Percentiles rank a stretch among this genome's conserved stretches.
These are phyloP conservation scores for Stenichneumon culpator DNA, from an alignment of 2,888 invertebrate genomes.

Conservation along the genomic window DNA sequence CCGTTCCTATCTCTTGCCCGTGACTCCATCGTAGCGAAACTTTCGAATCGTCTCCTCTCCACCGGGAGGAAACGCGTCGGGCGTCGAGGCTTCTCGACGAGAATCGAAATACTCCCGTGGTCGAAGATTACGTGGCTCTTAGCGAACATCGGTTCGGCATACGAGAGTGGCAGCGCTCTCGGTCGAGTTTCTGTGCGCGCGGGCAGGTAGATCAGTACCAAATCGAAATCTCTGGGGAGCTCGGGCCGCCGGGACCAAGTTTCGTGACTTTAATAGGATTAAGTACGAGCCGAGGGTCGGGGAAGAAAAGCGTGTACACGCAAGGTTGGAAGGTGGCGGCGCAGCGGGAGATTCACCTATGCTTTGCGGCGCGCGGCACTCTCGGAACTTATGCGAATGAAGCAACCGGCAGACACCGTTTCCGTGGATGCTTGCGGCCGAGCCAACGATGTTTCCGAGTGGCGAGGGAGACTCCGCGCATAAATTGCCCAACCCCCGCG, in stretches of 20 bases:
- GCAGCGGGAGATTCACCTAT: neutral
- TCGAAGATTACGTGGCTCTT: slow-evolving; percentile 54
- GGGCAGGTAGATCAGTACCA: slow-evolving; percentile 45
- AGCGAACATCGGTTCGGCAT: slow-evolving; percentile 37
- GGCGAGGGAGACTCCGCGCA: slow-evolving; percentile 46
- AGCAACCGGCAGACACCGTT: slow-evolving; percentile 65
- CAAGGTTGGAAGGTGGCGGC: neutral
- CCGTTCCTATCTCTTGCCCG: slow-evolving; percentile 8
- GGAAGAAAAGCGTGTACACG: slow-evolving; percentile 27
- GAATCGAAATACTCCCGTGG: slow-evolving; percentile 32
- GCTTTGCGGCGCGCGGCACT: neutral
- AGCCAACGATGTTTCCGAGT: slow-evolving; percentile 50
- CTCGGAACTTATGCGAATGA: slow-evolving; percentile 67
- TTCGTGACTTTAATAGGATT: slow-evolving; percentile 76
- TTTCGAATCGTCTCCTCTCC: slow-evolving; percentile 28
- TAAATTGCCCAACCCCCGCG: slow-evolving; percentile 38
- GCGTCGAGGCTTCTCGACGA: neutral
- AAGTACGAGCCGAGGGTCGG: slow-evolving; percentile 45
- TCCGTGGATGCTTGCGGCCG: slow-evolving; percentile 33
- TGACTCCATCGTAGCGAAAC: slow-evolving; percentile 27
- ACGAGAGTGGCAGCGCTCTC: slow-evolving; percentile 39
- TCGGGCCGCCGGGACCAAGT: slow-evolving; percentile 66
- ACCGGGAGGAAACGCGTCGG: slow-evolving; percentile 1
- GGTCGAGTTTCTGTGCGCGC: slow-evolving; percentile 17
- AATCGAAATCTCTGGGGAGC: slow-evolving; percentile 52